phyloP scores from a whole-genome alignment of 2,888 invertebrate genomes.

The Drosophila antonietae region DNA sequence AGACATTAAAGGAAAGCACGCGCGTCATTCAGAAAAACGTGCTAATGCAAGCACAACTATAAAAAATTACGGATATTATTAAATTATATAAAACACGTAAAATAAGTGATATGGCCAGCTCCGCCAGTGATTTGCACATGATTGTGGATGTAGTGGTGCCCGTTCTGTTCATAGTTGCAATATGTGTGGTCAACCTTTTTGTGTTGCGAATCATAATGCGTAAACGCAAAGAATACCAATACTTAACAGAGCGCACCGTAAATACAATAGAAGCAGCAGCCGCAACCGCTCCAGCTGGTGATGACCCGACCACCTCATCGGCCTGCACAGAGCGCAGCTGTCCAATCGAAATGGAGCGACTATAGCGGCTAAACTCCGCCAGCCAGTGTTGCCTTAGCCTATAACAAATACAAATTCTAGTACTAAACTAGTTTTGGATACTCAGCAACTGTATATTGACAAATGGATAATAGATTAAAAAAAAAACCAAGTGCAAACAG shows the following conservation, averaged over 20 bases:
- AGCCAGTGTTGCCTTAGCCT: constrained; percentile 30
- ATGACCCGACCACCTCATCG: constrained; percentile 34
- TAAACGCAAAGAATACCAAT: constrained; percentile 61
- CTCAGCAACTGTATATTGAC: constrained; percentile 51
- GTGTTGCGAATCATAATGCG: constrained; percentile 70
- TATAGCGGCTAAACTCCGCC: constrained; percentile 44
- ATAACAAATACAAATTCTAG: constrained; percentile 1
- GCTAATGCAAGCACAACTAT: constrained; percentile 40
- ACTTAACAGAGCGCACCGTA: constrained; percentile 32
- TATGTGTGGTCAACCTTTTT: constrained; percentile 72
- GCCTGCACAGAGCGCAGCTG: constrained; percentile 36
- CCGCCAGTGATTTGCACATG: constrained; percentile 58
- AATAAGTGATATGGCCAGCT: constrained; percentile 37
- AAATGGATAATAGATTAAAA: constrained; percentile 15
- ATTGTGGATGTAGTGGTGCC: constrained; percentile 73
- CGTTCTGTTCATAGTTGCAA: constrained; percentile 49
- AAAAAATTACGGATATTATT: constrained; percentile 1
- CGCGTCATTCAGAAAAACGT: constrained; percentile 67
- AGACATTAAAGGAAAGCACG: constrained; percentile 70
- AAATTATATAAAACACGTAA: constrained; percentile 37
- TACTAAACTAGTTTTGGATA: constrained; percentile 37
- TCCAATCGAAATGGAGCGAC: constrained; percentile 73
- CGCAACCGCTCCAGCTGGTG: constrained; percentile 4
- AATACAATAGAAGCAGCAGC: neutral
- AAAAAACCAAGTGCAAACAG: neutral